These are phyloP conservation scores for Drosophila mulleri DNA, from an alignment of 2,888 invertebrate genomes.

Conservation along the genomic window DNA sequence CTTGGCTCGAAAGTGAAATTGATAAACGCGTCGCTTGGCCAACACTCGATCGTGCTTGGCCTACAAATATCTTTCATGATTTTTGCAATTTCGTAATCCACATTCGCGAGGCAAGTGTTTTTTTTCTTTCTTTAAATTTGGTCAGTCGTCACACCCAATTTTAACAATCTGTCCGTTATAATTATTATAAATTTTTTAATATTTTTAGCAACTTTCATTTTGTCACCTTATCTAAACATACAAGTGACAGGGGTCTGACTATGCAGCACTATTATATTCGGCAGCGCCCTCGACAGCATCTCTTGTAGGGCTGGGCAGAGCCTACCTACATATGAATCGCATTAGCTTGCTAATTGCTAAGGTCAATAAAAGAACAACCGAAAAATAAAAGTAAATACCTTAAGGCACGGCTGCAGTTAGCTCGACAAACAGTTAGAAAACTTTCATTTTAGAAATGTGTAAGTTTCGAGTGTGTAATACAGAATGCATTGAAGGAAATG, in stretches of 20 bases:
- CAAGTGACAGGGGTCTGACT: constrained; percentile 37
- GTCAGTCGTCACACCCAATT: constrained; percentile 50
- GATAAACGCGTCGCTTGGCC: constrained; percentile 36
- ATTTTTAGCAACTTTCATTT: constrained; percentile 71
- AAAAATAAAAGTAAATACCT: constrained; percentile 1
- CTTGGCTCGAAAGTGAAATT: constrained; percentile 68
- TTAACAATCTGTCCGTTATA: constrained; percentile 25
- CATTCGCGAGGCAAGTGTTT: constrained; percentile 51
- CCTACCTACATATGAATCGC: constrained; percentile 55
- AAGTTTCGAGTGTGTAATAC: constrained; percentile 8
- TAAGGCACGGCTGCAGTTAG: constrained; percentile 32
- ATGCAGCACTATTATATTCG: constrained; percentile 24
- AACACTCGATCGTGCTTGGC: constrained; percentile 36
- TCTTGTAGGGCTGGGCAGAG: constrained; percentile 24
- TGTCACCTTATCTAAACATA: constrained; percentile 44
- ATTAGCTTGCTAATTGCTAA: constrained; percentile 60
- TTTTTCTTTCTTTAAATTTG: constrained; percentile 13
- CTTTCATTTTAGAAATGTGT: constrained; percentile 56
- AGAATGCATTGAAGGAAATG: constrained; percentile 58
- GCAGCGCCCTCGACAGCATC: constrained; percentile 16
- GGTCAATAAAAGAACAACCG: constrained; percentile 41
- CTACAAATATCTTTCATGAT: constrained; percentile 38
- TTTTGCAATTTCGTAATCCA: constrained; percentile 69
- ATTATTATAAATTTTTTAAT: constrained; percentile 47
- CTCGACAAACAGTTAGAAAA: constrained; percentile 53